Percentiles rank a stretch among this genome's conserved stretches.
Conservation (phyloP, 1,140 invertebrate species). For the Nomia melanderi region DNA sequence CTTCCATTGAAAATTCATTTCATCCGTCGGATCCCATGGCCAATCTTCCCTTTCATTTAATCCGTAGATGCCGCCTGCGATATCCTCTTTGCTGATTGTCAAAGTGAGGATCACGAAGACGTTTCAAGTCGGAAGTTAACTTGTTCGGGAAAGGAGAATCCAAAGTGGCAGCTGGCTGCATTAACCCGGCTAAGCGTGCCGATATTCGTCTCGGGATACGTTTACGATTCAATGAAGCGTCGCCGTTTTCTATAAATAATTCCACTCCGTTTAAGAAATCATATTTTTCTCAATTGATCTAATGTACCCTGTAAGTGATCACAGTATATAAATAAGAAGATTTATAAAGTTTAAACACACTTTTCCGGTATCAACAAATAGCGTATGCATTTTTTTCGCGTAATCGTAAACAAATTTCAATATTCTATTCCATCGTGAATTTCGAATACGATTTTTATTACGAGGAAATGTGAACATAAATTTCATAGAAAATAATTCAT, state of each 20-base stretch:
- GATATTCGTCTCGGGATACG: slow-evolving; percentile 44
- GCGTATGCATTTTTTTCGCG: too few relatives aligned
- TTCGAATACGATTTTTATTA: too few relatives aligned
- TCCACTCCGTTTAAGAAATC: background rate
- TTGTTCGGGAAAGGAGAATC: slow-evolving; percentile 47
- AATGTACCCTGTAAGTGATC: too few relatives aligned
- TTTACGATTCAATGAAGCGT: slow-evolving; percentile 43
- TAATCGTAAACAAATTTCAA: too few relatives aligned
- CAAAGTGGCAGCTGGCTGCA: slow-evolving; percentile 62
- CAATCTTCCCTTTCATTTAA: slow-evolving; percentile 73
- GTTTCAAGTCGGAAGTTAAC: slow-evolving; percentile 61
- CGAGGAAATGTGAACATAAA: too few relatives aligned
- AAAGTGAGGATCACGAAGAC: slow-evolving; percentile 61
- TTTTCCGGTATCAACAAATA: too few relatives aligned
- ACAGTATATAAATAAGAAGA: too few relatives aligned
- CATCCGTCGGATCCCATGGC: slow-evolving; percentile 69
- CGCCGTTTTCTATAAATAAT: background rate
- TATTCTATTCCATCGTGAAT: too few relatives aligned
- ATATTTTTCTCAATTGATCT: background rate
- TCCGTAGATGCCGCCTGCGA: slow-evolving; percentile 64
- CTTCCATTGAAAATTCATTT: slow-evolving; percentile 75
- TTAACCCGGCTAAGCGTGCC: slow-evolving; percentile 56
- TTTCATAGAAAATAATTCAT: too few relatives aligned
- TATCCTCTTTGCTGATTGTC: slow-evolving; percentile 67
- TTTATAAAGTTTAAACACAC: too few relatives aligned